Percentiles rank a stretch among this genome's conserved stretches.
phyloP scores from a whole-genome alignment of 53 echinoderm and acorn worm species.

The Astropecten irregularis region DNA sequence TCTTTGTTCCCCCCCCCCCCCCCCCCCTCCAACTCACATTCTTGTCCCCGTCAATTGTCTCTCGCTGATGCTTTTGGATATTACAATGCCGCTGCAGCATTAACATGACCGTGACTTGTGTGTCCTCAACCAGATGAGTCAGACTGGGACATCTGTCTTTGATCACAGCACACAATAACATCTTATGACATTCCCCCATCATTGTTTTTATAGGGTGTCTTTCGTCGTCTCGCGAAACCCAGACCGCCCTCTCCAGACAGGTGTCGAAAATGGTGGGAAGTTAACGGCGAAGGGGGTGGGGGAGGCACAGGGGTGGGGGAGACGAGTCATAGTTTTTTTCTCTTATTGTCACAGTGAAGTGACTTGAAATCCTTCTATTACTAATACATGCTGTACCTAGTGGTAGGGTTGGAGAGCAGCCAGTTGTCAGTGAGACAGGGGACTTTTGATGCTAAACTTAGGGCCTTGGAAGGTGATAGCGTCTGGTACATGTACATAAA shows the following conservation, averaged over 20 bases:
- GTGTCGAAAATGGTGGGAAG: neutral
- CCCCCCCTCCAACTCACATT: neutral
- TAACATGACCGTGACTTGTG: conserved; percentile 26
- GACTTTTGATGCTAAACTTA: neutral
- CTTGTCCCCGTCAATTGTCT: neutral
- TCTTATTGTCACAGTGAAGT: neutral
- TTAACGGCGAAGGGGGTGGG: neutral
- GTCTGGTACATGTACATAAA: too few species aligned
- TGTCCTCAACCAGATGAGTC: conserved; percentile 37
- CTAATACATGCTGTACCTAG: too few species aligned
- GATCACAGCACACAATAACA: conserved; percentile 4
- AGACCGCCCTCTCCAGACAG: too few species aligned
- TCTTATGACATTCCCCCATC: conserved; percentile 24
- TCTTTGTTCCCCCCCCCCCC: neutral
- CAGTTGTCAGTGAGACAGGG: neutral
- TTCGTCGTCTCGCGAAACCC: neutral
- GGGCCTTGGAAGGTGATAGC: neutral
- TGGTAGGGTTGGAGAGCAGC: neutral
- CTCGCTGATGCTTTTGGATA: neutral
- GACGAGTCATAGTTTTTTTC: neutral
- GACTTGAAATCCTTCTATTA: too few species aligned
- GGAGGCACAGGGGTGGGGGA: neutral
- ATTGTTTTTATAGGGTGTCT: conserved; percentile 21
- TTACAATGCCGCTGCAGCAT: neutral
- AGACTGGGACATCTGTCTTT: conserved; percentile 25